Evolutionary conservation across 2,888 invertebrate genomes (phyloP), one percentile per base, ranked within the genome.

Genomic region (Drosophila falleni): DNA sequence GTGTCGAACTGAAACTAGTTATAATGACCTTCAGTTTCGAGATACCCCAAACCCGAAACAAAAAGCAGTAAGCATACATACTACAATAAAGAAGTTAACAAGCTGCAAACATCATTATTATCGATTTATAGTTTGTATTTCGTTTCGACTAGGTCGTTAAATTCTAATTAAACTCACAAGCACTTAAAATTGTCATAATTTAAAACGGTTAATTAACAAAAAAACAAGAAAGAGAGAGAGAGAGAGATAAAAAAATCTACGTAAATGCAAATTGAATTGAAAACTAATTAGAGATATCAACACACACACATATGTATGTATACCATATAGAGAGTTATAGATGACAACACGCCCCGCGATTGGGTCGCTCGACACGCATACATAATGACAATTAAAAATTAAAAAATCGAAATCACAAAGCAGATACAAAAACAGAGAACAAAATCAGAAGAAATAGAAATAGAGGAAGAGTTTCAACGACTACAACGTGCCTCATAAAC

Each of bases 181-280:
- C 78, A 83, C 81, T 83, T 76, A 78, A 83, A 73, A 76, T 73
- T 74, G 71, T 80, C 88, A 84, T 84, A 81, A 84, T 74, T 84
- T 75, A 68, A 71, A 74, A 74, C 72, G 64, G 74, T 81, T 84
- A 78, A 84, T 86, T 80, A 74, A 62, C 62, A 50, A 55, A 31
- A 13, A 3, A 26, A 26, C 26, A 26, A 26, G 4, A 29, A 8
- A 37, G n/a, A 26, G 29, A 16, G 23, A 47, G 50, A 58, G 42
- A 46, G 42, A 46, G 29, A 23, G 29, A 41, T 39, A 53, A 35
- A 55, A 71, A 44, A 19, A 16, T 46, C 13, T 42, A 42, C 11
- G 19, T 26, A 84, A 87, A 87, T 87, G 86, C 89, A 87, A 87
- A 87, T 87, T 87, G 74, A 84, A 86, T 87, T 77, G 82, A 77